These are phyloP conservation scores for Meloidogyne floridensis DNA, from an alignment of 1,140 invertebrate species.

Conservation along the genomic window DNA sequence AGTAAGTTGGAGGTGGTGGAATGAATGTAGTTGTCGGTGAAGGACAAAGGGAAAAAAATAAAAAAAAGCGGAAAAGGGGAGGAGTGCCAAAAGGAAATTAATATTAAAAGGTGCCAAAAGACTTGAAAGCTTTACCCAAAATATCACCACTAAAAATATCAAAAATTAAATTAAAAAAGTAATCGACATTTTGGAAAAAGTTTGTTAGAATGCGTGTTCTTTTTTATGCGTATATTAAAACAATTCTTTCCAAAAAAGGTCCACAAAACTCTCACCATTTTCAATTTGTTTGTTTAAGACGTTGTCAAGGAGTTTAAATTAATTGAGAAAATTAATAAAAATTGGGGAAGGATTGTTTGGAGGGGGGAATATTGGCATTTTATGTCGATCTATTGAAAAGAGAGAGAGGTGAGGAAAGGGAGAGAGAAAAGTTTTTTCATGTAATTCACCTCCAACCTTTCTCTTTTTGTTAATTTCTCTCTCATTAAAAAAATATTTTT, in stretches of 20 bases:
- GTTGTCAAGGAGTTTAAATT: conserved; percentile 4
- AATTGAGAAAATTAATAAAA: neutral
- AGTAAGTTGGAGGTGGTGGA: neutral
- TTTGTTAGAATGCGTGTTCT: too few relatives aligned
- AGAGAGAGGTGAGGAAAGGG: neutral
- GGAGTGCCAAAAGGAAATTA: conserved; percentile 1
- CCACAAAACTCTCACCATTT: conserved; percentile 2
- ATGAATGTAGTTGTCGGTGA: neutral
- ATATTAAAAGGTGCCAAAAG: neutral
- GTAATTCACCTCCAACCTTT: neutral
- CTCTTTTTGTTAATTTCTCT: too few relatives aligned
- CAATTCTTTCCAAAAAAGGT: neutral
- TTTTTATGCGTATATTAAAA: neutral
- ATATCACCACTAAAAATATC: neutral
- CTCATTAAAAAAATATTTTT: too few relatives aligned
- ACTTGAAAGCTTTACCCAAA: neutral
- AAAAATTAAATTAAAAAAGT: neutral
- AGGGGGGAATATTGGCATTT: too few relatives aligned
- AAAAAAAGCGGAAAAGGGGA: neutral
- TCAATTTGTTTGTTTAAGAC: conserved; percentile 1
- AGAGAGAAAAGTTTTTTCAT: neutral
- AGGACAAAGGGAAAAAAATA: neutral
- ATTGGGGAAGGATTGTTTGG: neutral
- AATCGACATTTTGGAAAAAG: too few relatives aligned
- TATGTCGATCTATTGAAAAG: neutral